Conservation (phyloP, 2,113 vertebrate species). For the Diadophis punctatus region DNA sequence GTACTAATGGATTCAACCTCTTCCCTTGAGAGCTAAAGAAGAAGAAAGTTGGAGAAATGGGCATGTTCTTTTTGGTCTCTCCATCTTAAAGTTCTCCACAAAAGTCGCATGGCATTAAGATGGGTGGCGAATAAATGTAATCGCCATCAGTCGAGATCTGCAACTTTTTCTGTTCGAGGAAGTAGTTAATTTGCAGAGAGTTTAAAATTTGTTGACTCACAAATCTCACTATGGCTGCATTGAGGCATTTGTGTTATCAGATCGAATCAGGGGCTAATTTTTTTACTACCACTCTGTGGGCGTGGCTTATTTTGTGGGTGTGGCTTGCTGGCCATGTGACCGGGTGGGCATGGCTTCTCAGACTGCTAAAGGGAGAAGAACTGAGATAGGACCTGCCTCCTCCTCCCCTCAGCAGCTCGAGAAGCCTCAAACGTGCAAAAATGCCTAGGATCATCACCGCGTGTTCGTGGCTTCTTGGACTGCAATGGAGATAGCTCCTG, state of each 20-base stretch:
- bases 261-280: too few relatives aligned
- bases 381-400: too few relatives aligned
- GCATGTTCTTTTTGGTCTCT: neutral
- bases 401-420: too few relatives aligned
- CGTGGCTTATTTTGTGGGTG: too few relatives aligned
- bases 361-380: too few relatives aligned
- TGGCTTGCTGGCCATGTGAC: too few relatives aligned
- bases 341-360: too few relatives aligned
- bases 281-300: too few relatives aligned
- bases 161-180: neutral
- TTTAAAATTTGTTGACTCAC: neutral
- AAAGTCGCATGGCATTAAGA: neutral
- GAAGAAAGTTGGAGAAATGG: neutral
- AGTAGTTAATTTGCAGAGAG: neutral
- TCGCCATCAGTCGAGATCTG: neutral
- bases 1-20: neutral
- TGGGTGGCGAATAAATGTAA: neutral
- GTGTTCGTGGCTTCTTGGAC: too few relatives aligned
- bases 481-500: too few relatives aligned
- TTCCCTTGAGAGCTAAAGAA: neutral
- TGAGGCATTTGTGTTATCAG: neutral
- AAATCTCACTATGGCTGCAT: neutral
- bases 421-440: too few relatives aligned
- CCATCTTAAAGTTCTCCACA: neutral
- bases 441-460: too few relatives aligned